These are phyloP conservation scores for Bubo scandiacus DNA, from an alignment of 2,113 vertebrate genomes.

Conservation along the genomic window DNA sequence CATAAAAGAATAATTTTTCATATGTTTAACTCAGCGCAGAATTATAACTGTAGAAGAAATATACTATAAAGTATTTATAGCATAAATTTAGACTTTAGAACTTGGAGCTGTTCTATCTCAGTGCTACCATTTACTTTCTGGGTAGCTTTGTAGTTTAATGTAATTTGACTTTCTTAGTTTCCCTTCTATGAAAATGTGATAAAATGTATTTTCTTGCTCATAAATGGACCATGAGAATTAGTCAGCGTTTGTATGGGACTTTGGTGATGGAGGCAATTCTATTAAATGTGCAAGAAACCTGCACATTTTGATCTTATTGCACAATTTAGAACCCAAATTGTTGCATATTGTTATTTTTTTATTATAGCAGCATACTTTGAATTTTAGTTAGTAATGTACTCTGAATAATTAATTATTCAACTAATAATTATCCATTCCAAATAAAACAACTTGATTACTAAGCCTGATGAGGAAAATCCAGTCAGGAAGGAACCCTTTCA, in stretches of 20 bases:
- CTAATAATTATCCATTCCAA: conserved; percentile 43
- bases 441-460: conserved; percentile 54
- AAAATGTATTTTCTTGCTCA: not conserved
- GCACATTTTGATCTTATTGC: not conserved
- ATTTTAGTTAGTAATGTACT: not conserved
- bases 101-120: not conserved
- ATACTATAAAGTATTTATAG: not conserved
- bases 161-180: not conserved
- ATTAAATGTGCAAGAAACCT: not conserved
- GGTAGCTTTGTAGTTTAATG: not conserved
- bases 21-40: not conserved
- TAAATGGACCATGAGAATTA: not conserved
- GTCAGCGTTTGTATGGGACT: not conserved
- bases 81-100: not conserved
- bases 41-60: not conserved
- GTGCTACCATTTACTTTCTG: not conserved
- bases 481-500: conserved; percentile 43
- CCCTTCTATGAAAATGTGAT: not conserved
- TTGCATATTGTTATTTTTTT: not conserved
- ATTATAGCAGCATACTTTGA: not conserved
- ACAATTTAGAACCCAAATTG: not conserved
- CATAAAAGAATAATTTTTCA: not conserved
- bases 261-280: not conserved
- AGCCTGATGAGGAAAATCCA: conserved; percentile 52
- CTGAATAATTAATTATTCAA: conserved; percentile 46